phyloP scores from a whole-genome alignment of 2,888 invertebrate species.

The Odontomyia ornata region DNA sequence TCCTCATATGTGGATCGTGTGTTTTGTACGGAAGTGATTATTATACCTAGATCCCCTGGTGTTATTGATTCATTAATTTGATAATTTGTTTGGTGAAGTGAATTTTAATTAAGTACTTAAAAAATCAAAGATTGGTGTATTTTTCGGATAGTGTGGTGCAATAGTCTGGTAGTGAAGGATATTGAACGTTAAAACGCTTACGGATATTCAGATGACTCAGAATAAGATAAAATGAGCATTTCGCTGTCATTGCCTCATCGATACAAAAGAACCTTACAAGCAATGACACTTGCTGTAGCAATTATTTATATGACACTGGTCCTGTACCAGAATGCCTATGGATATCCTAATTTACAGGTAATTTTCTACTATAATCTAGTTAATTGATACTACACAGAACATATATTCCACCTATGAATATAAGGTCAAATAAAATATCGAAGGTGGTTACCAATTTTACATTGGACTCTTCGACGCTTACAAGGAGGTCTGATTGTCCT shows the following conservation, averaged over 20 bases:
- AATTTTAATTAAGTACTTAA: neutral
- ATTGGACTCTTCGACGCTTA: too few species aligned
- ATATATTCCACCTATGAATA: too few species aligned
- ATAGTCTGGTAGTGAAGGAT: neutral
- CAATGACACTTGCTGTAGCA: constrained; percentile 64
- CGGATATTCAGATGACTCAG: constrained; percentile 36
- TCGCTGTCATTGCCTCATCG: constrained; percentile 64
- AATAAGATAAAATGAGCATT: constrained; percentile 59
- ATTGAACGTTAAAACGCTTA: neutral
- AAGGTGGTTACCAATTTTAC: too few species aligned
- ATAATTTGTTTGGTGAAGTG: neutral
- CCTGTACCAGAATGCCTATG: constrained; percentile 64
- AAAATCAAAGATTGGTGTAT: neutral
- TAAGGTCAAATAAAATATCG: too few species aligned
- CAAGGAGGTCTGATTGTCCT: too few species aligned
- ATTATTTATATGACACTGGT: constrained; percentile 63
- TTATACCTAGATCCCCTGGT: neutral
- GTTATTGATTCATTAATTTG: neutral
- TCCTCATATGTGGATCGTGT: neutral
- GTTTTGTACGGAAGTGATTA: neutral
- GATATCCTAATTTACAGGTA: constrained; percentile 63
- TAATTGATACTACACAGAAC: too few species aligned
- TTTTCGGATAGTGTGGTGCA: neutral
- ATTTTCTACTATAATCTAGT: too few species aligned
- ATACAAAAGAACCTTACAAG: constrained; percentile 64